Evolutionary conservation across 2,888 invertebrate genomes (phyloP), one percentile per base, ranked within the genome.

Genomic region (Pseudococcus jackbeardsleyi): DNA sequence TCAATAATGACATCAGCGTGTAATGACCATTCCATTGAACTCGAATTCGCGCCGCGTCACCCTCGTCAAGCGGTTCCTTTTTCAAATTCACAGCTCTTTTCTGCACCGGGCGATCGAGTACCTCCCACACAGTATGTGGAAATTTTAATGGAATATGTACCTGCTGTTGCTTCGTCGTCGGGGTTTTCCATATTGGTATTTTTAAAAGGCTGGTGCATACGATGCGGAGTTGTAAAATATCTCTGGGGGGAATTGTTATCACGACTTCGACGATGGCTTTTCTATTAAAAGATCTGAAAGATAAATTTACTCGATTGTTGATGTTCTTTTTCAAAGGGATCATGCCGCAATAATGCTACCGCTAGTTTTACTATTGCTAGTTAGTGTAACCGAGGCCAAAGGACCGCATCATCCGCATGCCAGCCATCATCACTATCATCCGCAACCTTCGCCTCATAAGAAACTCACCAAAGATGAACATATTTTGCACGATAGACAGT

Each of bases 401-500:
- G 89, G 89, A 84, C 89, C 89, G 17, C 89, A 89, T 48, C 89
- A 89, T 84, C 89, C 89, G 12, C 68, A 82, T 39, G 89, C 89
- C 39, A 94, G 94, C 91, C 95, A 95, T 91, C 95, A 95, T 89
- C 92, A 91, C 84, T 91, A 93, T 50, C 95, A 95, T 91, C 94
- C 95, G 91, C 92, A 93, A 90, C 95, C 95, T 0, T 91, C 91
- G 42, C 90, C 91, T n/a, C 91, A 92, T 22, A 92, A 94, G 9
- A 94, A 95, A 89, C 91, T 96, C 79, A 95, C 94, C 0, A 94
- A 94, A 86, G 96, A 96, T 91, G 92, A 93, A 12, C 93, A 95
- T 90, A 92, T 97, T 26, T 92, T 96, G 88, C 96, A 96, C 90
- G 96, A 96, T 91, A 93, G 94, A 68, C 94, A 94, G 96, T 96